Evolutionary conservation across 1,140 invertebrate species (phyloP), one percentile per base, ranked within the genome.

Genomic region (Zelostemma sp.): DNA sequence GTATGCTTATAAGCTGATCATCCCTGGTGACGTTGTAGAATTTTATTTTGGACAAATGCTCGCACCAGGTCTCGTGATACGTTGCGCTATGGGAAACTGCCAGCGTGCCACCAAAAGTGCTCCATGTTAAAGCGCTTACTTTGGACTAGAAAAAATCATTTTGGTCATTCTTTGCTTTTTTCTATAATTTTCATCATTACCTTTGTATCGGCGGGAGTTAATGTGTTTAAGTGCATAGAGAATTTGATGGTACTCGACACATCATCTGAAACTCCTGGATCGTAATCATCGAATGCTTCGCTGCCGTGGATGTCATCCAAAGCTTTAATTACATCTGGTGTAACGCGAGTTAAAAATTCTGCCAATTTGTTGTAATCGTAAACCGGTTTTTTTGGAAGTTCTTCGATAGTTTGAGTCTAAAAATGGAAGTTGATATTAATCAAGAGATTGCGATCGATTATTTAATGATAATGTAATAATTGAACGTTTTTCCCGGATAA

Each of bases 21-120:
- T 83, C 78, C 28, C 72, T 75, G 11, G 76, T 78, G 3, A 84
- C 58, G 68, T 80, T 80, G 41, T 81, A 86, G 31, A 86, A 74
- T 49, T 82, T 75, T 15, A 86, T 76, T 65, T 78, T 75, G 9
- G 81, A 80, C 12, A 79, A 15, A 57, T 86, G 84, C 49, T 84
- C 76, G 21, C 85, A 86, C 84, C 84, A 86, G 4, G 74, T 76
- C 50, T 82, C 78, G 46, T 86, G 84, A 38, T 77, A 71, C 16
- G 54, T 69, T 12, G 69, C 49, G 17, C 80, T 78, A 40, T 82
- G 73, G 1, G 73, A 76, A 41, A 85, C 63, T 6, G 77, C 81
- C 25, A 86, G 61, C 1, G 77, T 80, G 65, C 83, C 82, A 19
- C 85, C 84, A 49, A 76, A 80, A n/a, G 72, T 78, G 46, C 84